phyloP scores from a whole-genome alignment of 2,888 invertebrate species.

The Drosophila pseudotakahashii region DNA sequence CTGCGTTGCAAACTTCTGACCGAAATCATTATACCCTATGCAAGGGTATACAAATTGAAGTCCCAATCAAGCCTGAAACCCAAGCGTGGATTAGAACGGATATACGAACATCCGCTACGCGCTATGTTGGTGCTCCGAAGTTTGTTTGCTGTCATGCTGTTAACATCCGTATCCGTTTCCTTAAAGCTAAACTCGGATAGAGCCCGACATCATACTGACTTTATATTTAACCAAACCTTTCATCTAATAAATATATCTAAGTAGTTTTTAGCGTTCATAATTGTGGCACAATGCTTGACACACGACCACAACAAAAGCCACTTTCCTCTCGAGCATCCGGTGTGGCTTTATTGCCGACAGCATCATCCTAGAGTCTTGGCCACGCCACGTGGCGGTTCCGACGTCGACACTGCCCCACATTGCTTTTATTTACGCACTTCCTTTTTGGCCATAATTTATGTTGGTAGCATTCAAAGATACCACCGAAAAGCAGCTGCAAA shows the following conservation, averaged over 20 bases:
- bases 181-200: conserved; percentile 5
- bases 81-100: conserved; percentile 17
- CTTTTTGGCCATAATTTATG: conserved; percentile 65
- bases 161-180: conserved; percentile 59
- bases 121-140: conserved; percentile 36
- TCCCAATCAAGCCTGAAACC: neutral
- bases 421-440: conserved; percentile 64
- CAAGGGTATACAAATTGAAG: too few species aligned
- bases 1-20: too few species aligned
- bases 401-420: conserved; percentile 34
- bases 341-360: conserved; percentile 48
- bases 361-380: conserved; percentile 31
- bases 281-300: conserved; percentile 82
- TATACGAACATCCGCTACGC: conserved; percentile 35
- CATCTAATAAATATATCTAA: conserved; percentile 76
- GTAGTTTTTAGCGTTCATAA: conserved; percentile 81
- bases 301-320: conserved; percentile 81
- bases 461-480: conserved; percentile 42
- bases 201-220: conserved; percentile 5
- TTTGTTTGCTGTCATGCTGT: conserved; percentile 70
- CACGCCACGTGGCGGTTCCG: conserved; percentile 36
- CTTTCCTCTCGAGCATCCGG: conserved; percentile 68
- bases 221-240: conserved; percentile 17
- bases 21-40: too few species aligned
- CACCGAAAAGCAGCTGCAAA: conserved; percentile 34